Base-by-base conservation (phyloP, 2,888 invertebrate species). In the Agrenia bidenticulata region DNA sequence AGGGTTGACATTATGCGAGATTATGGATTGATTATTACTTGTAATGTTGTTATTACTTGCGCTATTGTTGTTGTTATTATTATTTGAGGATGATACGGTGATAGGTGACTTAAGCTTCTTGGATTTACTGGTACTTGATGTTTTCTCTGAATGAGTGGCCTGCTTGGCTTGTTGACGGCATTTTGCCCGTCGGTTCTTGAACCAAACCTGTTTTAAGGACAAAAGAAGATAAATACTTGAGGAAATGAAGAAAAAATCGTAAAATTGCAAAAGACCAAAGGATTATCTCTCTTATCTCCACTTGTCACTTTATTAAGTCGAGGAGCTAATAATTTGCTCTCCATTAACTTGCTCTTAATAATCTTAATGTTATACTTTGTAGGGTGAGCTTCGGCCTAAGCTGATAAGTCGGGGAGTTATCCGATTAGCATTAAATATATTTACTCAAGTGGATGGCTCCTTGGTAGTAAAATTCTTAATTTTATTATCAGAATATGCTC, bases 131-230 rank as follows among this genome's bases (percentile, higher is more conserved):
- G 68, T 61, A 45, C 72, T 69, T 17, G 70, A 65, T 13, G 67
- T 72, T 54, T 75, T 75, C 58, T 76, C 75, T 9, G 72, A 67
- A 61, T 75, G 73, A 21, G 71, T 70, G 70, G 81, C 82, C 77
- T 89, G 89, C 74, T 90, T 89, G 19, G 88, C 83, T 79, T 94
- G 94, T 78, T 96, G 96, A 60, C 97, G 86, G 79, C 93, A 94
- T 83, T 98, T 98, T 77, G 98, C 98, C 69, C 98, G 87, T 49
- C 98, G 86, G 81, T 98, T 98, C 80, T 98, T 98, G 83, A 98
- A 98, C 98, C 98, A 98, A 24, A 98, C 98, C 96, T 83, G 83
- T 74, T 84, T 84, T 7, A 32, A 32, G 32, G 5, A 73, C 11
- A 32, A 32, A 11, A 32, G 32, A 11, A 32, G 32, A 32, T 11